These are phyloP conservation scores for Brachionus plicatilis DNA, from an alignment of 1,140 invertebrate genomes.

Conservation along the genomic window DNA sequence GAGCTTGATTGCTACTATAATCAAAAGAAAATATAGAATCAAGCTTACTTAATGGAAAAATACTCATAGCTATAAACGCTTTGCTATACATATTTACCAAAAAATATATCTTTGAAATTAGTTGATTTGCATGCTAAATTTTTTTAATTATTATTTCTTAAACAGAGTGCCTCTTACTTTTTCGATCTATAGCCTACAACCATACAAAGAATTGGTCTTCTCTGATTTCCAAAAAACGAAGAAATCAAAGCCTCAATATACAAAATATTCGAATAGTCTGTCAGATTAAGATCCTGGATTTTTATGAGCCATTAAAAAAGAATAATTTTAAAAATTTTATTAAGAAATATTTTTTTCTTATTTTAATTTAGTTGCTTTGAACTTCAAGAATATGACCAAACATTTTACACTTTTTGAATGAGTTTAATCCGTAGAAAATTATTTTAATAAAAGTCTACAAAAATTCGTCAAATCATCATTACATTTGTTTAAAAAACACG, in stretches of 20 bases:
- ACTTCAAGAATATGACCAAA: too few relatives aligned
- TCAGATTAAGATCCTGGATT: background rate
- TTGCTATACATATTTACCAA: background rate
- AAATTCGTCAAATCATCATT: background rate
- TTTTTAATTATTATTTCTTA: background rate
- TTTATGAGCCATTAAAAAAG: too few relatives aligned
- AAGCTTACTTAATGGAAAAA: background rate
- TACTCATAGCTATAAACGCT: background rate
- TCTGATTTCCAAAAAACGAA: background rate
- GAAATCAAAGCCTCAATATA: background rate
- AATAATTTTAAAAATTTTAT: too few relatives aligned
- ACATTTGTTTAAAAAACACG: background rate
- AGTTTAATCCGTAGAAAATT: background rate
- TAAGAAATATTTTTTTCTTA: too few relatives aligned
- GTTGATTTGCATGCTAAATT: constrained; percentile 21
- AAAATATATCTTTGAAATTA: background rate
- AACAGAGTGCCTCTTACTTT: background rate
- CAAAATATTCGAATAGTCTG: background rate
- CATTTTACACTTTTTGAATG: too few relatives aligned
- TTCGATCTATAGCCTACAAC: background rate
- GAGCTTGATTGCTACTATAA: background rate
- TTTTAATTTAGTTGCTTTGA: too few relatives aligned
- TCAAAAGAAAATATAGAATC: background rate
- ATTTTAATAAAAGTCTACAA: background rate
- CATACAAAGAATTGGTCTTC: background rate